Evolutionary conservation across 2,888 invertebrate species (phyloP), one percentile per base, ranked within the genome.

Genomic region (Sminthurinus aureus): DNA sequence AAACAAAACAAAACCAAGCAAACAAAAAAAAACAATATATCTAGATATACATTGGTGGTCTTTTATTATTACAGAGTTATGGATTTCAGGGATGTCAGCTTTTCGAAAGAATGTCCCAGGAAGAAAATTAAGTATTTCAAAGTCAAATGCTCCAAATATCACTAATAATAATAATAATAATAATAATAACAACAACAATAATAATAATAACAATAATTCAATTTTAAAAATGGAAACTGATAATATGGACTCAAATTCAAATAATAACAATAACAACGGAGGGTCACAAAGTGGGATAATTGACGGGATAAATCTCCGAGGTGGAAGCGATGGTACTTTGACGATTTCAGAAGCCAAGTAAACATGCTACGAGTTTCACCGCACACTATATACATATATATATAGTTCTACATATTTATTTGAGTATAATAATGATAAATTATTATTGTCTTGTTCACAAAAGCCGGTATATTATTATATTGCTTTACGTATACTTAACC

Each of bases 81-180:
- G 88, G 88, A 85, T 87, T 84, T 86, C 82, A 38, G 83, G 88
- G 64, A 88, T 89, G 88, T 87, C 87, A 52, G 89, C 89, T 12
- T 89, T 89, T 79, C 81, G 89, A 12, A 89, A 89, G 74, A 88
- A 88, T 78, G 87, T 89, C 24, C 88, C 88, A 38, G 88, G 87
- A 71, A 79, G 89, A 58, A 89, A 89, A 82, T 79, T 89, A 69
- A 88, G 88, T 81, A 88, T 89, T 82, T 89, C 88, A 74, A 87
- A 88, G 82, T 80, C 84, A 52, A 78, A 22, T 58, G 77, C 83
- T 38, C 83, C 83, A 69, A 88, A 87, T 81, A 88, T 85, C 78
- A 88, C 87, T 67, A 87, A 87, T 52, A 86, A 85, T 52, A 85
- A 78, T 38, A 86, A 87, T 75, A 87, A 87, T 80, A 86, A 84